phyloP scores from a whole-genome alignment of 2,797 vertebrate species.

The Tarsius wallacei region DNA sequence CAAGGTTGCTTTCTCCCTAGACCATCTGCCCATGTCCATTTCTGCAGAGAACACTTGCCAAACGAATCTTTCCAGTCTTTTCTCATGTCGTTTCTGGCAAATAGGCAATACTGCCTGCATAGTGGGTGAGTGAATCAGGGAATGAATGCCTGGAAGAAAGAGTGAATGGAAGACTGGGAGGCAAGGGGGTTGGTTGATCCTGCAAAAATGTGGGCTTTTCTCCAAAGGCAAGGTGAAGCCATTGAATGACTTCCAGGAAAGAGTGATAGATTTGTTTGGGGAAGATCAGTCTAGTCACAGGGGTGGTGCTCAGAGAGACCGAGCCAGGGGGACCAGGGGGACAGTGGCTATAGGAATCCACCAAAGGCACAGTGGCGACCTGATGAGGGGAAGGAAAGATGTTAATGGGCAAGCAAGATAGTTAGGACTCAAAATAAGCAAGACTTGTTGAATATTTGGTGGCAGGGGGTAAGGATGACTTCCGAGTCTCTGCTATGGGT shows the following conservation, averaged over 20 bases:
- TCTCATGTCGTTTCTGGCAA: neutral
- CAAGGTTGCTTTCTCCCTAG: neutral
- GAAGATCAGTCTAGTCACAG: neutral
- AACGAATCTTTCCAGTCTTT: neutral
- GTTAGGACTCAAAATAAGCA: neutral
- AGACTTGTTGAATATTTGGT: neutral
- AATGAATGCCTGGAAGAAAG: neutral
- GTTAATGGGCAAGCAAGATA: accelerated
- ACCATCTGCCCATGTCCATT: neutral
- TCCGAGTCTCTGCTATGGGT: neutral
- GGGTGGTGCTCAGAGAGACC: too few species aligned
- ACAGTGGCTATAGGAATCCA: neutral
- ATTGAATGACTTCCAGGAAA: neutral
- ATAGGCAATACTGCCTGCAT: accelerated
- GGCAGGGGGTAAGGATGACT: too few species aligned
- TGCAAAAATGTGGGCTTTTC: neutral
- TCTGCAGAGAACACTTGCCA: neutral
- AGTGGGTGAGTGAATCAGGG: neutral
- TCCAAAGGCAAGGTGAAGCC: neutral
- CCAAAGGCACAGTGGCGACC: neutral
- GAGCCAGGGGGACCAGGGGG: neutral
- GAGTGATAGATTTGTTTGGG: too few species aligned
- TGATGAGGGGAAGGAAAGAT: neutral
- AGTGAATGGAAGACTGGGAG: too few species aligned
- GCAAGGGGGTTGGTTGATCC: accelerated